Conservation (phyloP, 2,113 vertebrate genomes). For the Ageneiosus marmoratus region DNA sequence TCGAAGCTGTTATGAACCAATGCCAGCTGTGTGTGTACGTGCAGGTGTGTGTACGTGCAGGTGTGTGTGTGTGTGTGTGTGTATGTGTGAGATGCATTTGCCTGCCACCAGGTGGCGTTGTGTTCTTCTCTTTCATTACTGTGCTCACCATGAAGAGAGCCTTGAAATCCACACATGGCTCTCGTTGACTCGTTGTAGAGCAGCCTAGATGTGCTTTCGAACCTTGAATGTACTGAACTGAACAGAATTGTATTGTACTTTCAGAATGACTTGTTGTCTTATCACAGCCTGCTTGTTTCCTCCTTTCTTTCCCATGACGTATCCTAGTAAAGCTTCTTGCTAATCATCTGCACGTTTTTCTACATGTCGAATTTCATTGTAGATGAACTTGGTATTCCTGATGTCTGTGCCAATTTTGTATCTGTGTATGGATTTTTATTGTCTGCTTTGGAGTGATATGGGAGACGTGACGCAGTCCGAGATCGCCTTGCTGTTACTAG, state of each 20-base stretch:
- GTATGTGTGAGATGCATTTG: conserved; percentile 34
- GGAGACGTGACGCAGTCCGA: not conserved
- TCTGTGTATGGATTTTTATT: conserved; percentile 25
- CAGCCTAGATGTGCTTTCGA: conserved; percentile 40
- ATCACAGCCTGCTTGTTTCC: conserved; percentile 63
- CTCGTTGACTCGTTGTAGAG: not conserved
- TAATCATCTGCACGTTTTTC: conserved; percentile 59
- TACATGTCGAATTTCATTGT: conserved; percentile 57
- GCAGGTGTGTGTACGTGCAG: conserved; percentile 3
- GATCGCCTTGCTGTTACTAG: not conserved
- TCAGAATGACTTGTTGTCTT: conserved; percentile 69
- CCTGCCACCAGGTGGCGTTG: conserved; percentile 56
- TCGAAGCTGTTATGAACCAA: conserved; percentile 72
- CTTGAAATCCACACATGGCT: not conserved
- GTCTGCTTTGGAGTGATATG: not conserved
- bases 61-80: not conserved
- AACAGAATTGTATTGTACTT: conserved; percentile 40
- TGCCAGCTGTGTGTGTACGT: conserved; percentile 48
- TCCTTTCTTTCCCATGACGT: conserved; percentile 62
- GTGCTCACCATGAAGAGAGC: not conserved
- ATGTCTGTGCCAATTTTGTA: conserved; percentile 47
- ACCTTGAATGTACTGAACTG: conserved; percentile 69
- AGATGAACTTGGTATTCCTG: conserved; percentile 63
- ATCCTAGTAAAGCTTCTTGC: conserved; percentile 70
- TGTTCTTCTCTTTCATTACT: conserved; percentile 30